phyloP scores from a whole-genome alignment of 2,113 vertebrate genomes.

The Otolemur garnettii region DNA sequence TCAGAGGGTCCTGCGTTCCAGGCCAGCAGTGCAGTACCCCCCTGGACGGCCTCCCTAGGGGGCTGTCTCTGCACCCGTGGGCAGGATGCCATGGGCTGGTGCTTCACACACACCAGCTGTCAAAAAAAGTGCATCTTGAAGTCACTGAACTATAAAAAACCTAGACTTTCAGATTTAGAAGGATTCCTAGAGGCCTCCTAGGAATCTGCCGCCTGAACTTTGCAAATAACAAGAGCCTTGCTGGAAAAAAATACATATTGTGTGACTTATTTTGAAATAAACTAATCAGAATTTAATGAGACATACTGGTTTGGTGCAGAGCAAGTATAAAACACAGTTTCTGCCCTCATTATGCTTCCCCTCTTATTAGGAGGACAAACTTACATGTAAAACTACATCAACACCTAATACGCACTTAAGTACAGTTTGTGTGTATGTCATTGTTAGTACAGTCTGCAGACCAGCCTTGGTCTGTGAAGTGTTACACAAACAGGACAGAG shows the following conservation, averaged over 20 bases:
- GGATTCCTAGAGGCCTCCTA: slow-evolving; percentile 1
- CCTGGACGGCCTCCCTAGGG: neutral
- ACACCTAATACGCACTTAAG: neutral
- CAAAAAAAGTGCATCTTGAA: neutral
- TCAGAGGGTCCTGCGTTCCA: neutral
- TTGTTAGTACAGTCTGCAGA: neutral
- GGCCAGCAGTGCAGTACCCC: neutral
- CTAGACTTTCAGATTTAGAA: neutral
- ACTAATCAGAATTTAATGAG: neutral
- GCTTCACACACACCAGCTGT: neutral
- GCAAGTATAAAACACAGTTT: neutral
- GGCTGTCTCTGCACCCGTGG: neutral
- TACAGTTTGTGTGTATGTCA: neutral
- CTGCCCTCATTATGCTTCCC: neutral
- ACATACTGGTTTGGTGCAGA: neutral
- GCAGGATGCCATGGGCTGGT: neutral
- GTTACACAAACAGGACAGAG: neutral
- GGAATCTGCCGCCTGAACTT: neutral
- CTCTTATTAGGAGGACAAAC: neutral
- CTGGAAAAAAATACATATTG: neutral
- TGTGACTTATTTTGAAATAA: slow-evolving; percentile 19
- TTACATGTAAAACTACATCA: slow-evolving; percentile 17
- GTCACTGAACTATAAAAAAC: neutral
- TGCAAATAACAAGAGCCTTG: neutral
- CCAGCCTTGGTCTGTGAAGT: neutral